Evolutionary conservation across 2,113 vertebrate genomes (phyloP).

Genomic region (Rhabdornis inornatus): DNA sequence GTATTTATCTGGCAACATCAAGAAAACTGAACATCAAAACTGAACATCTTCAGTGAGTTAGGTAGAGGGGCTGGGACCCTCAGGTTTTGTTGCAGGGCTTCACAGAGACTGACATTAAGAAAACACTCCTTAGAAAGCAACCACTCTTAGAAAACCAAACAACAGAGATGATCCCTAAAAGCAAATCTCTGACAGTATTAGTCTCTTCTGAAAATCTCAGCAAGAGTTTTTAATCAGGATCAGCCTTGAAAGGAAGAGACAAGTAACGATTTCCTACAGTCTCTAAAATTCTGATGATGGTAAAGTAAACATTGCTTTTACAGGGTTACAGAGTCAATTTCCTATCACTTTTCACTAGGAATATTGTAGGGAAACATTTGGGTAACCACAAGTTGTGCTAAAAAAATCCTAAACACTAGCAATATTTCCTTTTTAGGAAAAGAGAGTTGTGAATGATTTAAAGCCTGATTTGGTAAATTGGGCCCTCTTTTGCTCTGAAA

Average conservation of each 20-base stretch:
- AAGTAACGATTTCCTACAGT: slow-evolving; percentile 44
- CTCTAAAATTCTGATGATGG: slow-evolving; percentile 32
- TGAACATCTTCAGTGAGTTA: not conserved
- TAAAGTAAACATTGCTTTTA: slow-evolving; percentile 50
- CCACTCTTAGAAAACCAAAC: not conserved
- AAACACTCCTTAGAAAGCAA: not conserved
- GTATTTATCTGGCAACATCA: not conserved
- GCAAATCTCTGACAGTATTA: not conserved
- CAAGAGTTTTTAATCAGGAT: slow-evolving; percentile 37
- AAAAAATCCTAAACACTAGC: slow-evolving; percentile 16
- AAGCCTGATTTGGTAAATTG: slow-evolving; percentile 27
- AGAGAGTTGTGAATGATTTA: slow-evolving; percentile 43
- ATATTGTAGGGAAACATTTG: slow-evolving; percentile 43
- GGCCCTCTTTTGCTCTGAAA: not conserved
- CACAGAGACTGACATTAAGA: not conserved
- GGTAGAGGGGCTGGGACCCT: not conserved
- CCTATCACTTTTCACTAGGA: slow-evolving; percentile 50
- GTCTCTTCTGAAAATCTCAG: not conserved
- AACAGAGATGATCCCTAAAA: not conserved
- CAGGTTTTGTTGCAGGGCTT: not conserved
- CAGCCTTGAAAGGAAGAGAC: not conserved
- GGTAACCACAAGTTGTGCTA: slow-evolving; percentile 36
- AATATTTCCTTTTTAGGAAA: slow-evolving; percentile 45
- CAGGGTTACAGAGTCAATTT: slow-evolving; percentile 46
- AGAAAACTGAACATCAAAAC: not conserved